Base-by-base conservation (phyloP, 2,888 invertebrate species). In the Polyommatus icarus region DNA sequence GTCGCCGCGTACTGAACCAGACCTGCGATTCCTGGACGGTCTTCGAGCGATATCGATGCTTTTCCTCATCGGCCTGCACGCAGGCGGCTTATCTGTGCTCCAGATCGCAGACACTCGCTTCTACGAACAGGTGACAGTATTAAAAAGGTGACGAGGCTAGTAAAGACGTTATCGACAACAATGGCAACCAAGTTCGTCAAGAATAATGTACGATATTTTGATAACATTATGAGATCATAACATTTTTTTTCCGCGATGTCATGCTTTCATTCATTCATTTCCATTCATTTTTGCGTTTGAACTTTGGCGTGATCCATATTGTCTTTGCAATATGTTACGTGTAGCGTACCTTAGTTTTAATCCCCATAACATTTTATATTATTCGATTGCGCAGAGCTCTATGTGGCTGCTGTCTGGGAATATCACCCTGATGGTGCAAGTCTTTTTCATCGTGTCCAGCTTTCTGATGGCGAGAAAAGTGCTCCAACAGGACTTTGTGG, bases 381-480 rank as follows among this genome's bases (percentile, higher is more conserved):
- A n/a, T 59, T 59, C 8, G 6, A 8, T 24, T 12, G 5, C 4
- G 10, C 87, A 89, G 36, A 83, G 85, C 12, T 10, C 12, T 7
- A 12, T 24, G 24, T 10, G 20, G 71, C 85, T 91, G 80, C 83
- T 93, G 80, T 87, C 92, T 85, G 87, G 89, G 1, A 93, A 93
- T 88, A 90, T 93, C 84, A 92, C 93, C 59, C 87, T 93, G 83
- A 88, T 92, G 84, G 93, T 93, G 83, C 93, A 93, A 85, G 88
- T 92, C 79, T 93, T 93, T 88, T 93, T 93, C 87, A 84, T 92
- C 61, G 91, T 93, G 91, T 90, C 93, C 1, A 89, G 90, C 78
- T 93, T 93, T 86, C 87, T 93, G 81, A 87, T 93, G 79, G 91
- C 93, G 1, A 89, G 91, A 85, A 93, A 93, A 84, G 82, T 92